Percentiles rank a stretch among this genome's conserved stretches.
These are phyloP conservation scores for Pseudopodoces humilis DNA, from an alignment of 2,113 vertebrate species.

Conservation along the genomic window DNA sequence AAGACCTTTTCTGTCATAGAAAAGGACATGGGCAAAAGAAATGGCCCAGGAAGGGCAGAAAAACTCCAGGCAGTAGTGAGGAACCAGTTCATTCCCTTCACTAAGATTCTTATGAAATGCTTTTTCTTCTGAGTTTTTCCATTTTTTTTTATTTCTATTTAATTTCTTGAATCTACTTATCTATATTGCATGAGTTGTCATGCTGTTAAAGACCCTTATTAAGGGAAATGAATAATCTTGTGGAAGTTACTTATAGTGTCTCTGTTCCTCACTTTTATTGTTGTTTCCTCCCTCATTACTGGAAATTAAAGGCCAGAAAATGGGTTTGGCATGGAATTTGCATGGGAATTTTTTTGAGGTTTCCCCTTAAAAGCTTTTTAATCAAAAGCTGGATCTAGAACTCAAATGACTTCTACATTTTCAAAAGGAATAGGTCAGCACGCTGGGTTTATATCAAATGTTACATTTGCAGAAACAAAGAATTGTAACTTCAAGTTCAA, in stretches of 20 bases:
- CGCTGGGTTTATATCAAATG: not conserved
- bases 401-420: not conserved
- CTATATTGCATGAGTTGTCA: not conserved
- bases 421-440: conserved; percentile 36
- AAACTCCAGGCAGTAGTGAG: not conserved
- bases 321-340: not conserved
- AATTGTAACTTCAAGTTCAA: conserved; percentile 24
- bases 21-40: not conserved
- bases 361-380: conserved; percentile 48
- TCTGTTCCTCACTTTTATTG: not conserved
- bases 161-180: conserved; percentile 14
- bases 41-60: not conserved
- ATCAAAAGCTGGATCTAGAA: conserved; percentile 32
- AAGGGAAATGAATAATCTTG: conserved; percentile 3
- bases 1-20: not conserved
- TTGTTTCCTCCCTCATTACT: not conserved
- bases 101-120: not conserved
- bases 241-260: not conserved
- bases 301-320: conserved; percentile 33
- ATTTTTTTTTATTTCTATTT: conserved; percentile 16
- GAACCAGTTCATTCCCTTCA: not conserved
- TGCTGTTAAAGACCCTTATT: not conserved
- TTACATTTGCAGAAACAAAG: conserved; percentile 45
- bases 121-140: not conserved
- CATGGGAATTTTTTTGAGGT: not conserved